Percentiles rank a stretch among this genome's conserved stretches.
phyloP scores from a whole-genome alignment of 2,888 invertebrate species.

The Pyrocoelia pectoralis region DNA sequence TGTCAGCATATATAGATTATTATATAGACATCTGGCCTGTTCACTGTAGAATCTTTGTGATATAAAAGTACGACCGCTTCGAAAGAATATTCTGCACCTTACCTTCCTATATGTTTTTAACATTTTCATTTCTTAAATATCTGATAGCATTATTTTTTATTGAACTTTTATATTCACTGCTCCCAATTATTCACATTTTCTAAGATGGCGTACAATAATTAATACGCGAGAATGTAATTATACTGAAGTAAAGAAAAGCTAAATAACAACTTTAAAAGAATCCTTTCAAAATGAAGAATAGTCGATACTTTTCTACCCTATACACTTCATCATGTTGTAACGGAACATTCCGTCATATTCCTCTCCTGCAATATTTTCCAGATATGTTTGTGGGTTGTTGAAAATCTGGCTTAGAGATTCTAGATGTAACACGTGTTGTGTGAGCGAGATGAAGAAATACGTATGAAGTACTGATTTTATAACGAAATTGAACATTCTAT shows the following conservation, averaged over 20 bases:
- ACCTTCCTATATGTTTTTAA: slow-evolving; percentile 20
- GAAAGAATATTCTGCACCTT: slow-evolving; percentile 34
- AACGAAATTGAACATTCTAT: slow-evolving; percentile 52
- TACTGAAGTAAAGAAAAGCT: neutral
- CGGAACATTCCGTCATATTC: slow-evolving; percentile 27
- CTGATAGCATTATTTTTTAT: neutral
- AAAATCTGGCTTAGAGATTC: slow-evolving; percentile 28
- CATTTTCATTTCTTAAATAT: slow-evolving; percentile 17
- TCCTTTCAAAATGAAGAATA: slow-evolving; percentile 3
- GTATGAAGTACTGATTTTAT: slow-evolving; percentile 52
- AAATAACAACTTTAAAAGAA: slow-evolving; percentile 1
- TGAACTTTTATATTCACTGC: slow-evolving; percentile 2
- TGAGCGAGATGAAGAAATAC: slow-evolving; percentile 54
- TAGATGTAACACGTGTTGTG: slow-evolving; percentile 52
- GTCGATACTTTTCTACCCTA: slow-evolving; percentile 7
- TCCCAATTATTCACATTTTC: neutral
- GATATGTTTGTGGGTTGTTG: slow-evolving; percentile 25
- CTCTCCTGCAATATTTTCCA: slow-evolving; percentile 26
- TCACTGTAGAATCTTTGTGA: slow-evolving; percentile 58
- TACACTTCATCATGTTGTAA: slow-evolving; percentile 27
- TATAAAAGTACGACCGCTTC: slow-evolving; percentile 55
- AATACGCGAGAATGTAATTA: neutral
- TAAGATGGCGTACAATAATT: neutral
- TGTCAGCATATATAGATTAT: slow-evolving; percentile 64
- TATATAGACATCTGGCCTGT: slow-evolving; percentile 62